Conservation (phyloP, 2,113 vertebrate species). For the Mobula hypostoma region DNA sequence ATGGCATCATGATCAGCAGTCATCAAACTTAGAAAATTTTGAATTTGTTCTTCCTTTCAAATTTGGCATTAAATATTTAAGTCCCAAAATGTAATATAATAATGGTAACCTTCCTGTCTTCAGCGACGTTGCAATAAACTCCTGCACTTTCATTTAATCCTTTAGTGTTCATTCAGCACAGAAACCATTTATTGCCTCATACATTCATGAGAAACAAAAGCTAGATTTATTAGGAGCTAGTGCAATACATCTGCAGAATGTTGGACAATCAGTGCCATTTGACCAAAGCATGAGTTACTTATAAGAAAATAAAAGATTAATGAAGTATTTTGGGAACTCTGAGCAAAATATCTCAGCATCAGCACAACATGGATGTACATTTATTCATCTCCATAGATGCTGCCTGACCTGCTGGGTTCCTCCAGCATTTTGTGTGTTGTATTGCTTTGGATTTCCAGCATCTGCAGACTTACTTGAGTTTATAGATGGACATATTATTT, state of each 20-base stretch:
- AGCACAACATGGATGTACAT: background rate
- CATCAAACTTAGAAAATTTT: constrained; percentile 18
- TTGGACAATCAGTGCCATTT: background rate
- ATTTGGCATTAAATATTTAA: constrained; percentile 31
- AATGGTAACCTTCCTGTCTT: constrained; percentile 10
- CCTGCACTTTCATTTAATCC: constrained; percentile 14
- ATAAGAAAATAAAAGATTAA: background rate
- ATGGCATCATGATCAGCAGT: background rate
- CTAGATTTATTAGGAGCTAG: background rate
- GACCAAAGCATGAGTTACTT: background rate
- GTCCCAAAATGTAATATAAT: constrained; percentile 12
- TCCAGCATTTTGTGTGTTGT: too few relatives aligned
- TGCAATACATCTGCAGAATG: background rate
- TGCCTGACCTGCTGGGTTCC: too few relatives aligned
- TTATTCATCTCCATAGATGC: too few relatives aligned
- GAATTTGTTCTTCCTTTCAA: constrained; percentile 8
- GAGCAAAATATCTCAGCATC: background rate
- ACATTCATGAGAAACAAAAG: background rate
- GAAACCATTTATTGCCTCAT: background rate
- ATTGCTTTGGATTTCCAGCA: too few relatives aligned
- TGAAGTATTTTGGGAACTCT: background rate
- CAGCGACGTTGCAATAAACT: constrained; percentile 4
- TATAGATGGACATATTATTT: background rate
- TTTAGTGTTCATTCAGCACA: background rate
- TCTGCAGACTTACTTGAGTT: too few relatives aligned